Evolutionary conservation across 2,797 vertebrate genomes (phyloP).

Genomic region (Chrysocyon brachyurus): DNA sequence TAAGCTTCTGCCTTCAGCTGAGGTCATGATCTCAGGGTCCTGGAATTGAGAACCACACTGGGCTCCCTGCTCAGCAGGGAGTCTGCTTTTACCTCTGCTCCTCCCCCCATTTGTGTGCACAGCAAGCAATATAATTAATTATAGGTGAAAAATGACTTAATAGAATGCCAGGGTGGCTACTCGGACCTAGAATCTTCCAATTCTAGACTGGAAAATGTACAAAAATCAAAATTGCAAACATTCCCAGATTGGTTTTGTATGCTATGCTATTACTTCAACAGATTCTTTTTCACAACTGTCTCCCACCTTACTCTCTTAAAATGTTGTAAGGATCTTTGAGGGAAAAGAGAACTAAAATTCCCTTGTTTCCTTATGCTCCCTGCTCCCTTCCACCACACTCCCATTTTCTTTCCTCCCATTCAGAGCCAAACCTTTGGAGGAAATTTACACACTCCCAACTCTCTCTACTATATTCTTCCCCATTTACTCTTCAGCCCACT

Average conservation of each 20-base stretch:
- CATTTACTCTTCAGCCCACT: neutral
- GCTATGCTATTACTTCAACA: neutral
- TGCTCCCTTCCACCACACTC: neutral
- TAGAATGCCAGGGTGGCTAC: neutral
- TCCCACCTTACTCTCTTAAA: neutral
- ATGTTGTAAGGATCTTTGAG: neutral
- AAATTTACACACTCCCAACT: constrained; percentile 15
- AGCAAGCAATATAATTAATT: neutral
- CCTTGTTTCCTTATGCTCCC: neutral
- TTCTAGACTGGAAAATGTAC: neutral
- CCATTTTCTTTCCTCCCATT: neutral
- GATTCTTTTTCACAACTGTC: neutral
- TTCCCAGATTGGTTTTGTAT: neutral
- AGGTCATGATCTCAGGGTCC: too few species aligned
- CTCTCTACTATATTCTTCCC: neutral
- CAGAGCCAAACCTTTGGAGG: neutral
- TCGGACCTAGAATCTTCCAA: constrained; percentile 2
- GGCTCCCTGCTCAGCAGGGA: too few species aligned
- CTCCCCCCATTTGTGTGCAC: too few species aligned
- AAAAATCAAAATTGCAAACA: constrained; percentile 8
- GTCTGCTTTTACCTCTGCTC: too few species aligned
- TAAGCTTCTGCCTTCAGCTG: too few species aligned
- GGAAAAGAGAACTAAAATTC: neutral
- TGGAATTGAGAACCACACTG: too few species aligned
- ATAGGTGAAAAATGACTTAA: constrained; percentile 39